Conservation (phyloP, 2,888 invertebrate genomes). For the Epsilonema sp. region DNA sequence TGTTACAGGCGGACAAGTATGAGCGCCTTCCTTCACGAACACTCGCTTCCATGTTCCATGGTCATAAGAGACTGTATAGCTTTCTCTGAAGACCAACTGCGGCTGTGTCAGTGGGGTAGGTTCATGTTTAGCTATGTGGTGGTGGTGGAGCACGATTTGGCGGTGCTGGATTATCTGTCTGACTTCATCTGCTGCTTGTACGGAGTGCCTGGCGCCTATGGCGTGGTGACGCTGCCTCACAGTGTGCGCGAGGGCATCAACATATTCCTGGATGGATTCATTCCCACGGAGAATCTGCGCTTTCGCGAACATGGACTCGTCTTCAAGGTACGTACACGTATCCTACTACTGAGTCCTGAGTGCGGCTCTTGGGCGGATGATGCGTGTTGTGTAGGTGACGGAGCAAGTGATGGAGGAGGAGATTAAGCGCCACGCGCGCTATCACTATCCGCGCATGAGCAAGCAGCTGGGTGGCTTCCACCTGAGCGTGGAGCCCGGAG, state of each 20-base stretch:
- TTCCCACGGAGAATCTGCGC: constrained; percentile 93
- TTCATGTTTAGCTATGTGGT: constrained; percentile 59
- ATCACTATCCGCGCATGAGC: constrained; percentile 77
- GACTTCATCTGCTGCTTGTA: constrained; percentile 97
- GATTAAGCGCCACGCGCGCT: constrained; percentile 85
- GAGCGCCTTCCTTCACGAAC: constrained; percentile 14
- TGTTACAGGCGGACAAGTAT: constrained; percentile 74
- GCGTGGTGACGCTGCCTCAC: constrained; percentile 98
- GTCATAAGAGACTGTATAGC: too few species aligned
- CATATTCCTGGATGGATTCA: constrained; percentile 96
- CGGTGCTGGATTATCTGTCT: constrained; percentile 90
- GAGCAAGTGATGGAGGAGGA: constrained; percentile 94
- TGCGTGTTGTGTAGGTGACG: constrained; percentile 42
- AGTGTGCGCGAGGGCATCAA: constrained; percentile 99
- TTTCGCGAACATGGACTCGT: constrained; percentile 89
- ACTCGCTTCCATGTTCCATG: too few species aligned
- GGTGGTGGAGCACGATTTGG: constrained; percentile 96
- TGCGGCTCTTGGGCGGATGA: background rate
- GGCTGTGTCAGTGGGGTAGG: background rate
- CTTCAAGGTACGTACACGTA: constrained; percentile 67
- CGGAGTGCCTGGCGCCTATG: constrained; percentile 94
- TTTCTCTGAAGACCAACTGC: background rate
- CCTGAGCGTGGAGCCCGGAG: constrained; percentile 60
- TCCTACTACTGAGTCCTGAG: too few species aligned
- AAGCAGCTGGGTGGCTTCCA: constrained; percentile 48